phyloP scores from a whole-genome alignment of 2,888 invertebrate species.

The Tipula lateralis region DNA sequence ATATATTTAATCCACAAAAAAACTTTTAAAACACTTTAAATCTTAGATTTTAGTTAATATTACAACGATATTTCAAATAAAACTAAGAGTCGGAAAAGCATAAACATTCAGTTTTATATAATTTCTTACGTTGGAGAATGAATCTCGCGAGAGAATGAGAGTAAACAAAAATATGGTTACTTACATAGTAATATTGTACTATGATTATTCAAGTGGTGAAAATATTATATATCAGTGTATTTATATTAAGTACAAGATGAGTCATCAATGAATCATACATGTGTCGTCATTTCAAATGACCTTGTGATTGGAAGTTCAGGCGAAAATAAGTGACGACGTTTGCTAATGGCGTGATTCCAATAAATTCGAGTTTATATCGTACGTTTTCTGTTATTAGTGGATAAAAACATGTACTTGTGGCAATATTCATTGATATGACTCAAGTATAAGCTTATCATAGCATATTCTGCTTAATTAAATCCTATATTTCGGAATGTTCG shows the following conservation, averaged over 20 bases:
- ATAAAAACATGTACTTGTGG: no score
- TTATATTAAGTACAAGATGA: neutral
- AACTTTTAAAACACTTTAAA: neutral
- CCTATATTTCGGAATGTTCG: no score
- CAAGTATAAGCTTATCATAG: no score
- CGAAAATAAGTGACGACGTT: no score
- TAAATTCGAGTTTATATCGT: no score
- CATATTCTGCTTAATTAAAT: no score
- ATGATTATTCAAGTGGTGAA: neutral
- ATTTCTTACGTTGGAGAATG: neutral
- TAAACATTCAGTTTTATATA: neutral
- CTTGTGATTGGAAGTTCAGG: no score
- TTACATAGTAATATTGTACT: neutral
- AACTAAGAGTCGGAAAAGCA: neutral
- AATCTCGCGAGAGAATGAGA: neutral
- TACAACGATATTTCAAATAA: constrained; percentile 5
- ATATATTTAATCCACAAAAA: neutral
- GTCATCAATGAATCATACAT: neutral
- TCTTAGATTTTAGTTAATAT: neutral
- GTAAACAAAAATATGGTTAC: neutral
- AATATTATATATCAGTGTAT: neutral
- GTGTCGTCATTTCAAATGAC: neutral
- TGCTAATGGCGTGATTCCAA: no score
- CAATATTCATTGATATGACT: no score
- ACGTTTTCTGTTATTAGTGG: no score